phyloP scores from a whole-genome alignment of 1,140 invertebrate species.

The Dinothrombium tinctorium region DNA sequence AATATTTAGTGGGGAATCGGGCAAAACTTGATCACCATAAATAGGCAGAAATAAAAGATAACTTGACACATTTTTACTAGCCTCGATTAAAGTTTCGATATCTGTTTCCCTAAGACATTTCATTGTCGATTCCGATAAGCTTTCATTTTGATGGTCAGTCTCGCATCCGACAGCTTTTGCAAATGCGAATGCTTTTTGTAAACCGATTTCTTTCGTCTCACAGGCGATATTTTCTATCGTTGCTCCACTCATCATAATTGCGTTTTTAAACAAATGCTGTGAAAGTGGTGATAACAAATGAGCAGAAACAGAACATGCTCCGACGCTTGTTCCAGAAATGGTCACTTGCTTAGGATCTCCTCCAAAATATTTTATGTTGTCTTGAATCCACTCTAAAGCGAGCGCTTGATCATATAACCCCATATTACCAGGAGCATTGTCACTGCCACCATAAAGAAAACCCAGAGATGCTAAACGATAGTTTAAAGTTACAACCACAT shows the following conservation, averaged over 20 bases:
- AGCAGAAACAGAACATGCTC: constrained; percentile 29
- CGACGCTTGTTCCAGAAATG: constrained; percentile 35
- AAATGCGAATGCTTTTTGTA: too few relatives aligned
- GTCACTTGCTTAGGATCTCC: constrained; percentile 31
- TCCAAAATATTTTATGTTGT: constrained; percentile 29
- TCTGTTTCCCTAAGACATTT: too few relatives aligned
- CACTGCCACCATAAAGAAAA: constrained; percentile 19
- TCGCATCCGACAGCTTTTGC: too few relatives aligned
- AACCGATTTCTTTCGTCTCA: too few relatives aligned
- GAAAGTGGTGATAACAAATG: constrained; percentile 26
- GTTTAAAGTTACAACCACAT: constrained; percentile 55
- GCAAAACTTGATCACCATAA: too few relatives aligned
- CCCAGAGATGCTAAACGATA: constrained; percentile 49
- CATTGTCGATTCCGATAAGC: too few relatives aligned
- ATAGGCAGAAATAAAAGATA: too few relatives aligned
- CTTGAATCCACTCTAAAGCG: constrained; percentile 28
- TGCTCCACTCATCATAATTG: constrained; percentile 31
- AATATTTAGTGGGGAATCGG: too few relatives aligned
- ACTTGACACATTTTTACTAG: too few relatives aligned
- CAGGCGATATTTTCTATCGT: too few relatives aligned
- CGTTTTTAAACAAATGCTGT: constrained; percentile 20
- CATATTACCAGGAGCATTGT: constrained; percentile 18
- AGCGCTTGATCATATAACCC: constrained; percentile 32
- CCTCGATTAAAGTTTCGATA: too few relatives aligned
- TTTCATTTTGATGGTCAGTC: too few relatives aligned